Evolutionary conservation across 1,140 invertebrate genomes (phyloP).

Genomic region (Drosophila athabasca): DNA sequence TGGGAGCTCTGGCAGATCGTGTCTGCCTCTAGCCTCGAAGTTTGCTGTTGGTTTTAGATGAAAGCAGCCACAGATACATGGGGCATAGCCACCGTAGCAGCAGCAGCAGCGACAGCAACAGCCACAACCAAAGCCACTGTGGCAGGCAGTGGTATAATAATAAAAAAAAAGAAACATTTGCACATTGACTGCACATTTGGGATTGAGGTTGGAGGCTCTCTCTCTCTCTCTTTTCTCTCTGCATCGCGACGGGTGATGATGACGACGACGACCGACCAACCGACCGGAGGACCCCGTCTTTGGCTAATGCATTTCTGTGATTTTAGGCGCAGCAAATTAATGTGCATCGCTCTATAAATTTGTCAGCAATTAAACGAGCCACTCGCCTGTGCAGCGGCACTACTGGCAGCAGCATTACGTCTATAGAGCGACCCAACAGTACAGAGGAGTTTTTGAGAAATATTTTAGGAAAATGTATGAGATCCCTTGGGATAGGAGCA

Average conservation of each 20-base stretch:
- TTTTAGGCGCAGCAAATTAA: conserved; percentile 79
- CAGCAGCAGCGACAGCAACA: too few relatives aligned
- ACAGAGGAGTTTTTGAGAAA: too few relatives aligned
- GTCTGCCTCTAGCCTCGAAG: conserved; percentile 53
- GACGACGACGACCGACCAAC: conserved; percentile 23
- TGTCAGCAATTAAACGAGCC: conserved; percentile 80
- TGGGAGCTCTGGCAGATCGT: conserved; percentile 55
- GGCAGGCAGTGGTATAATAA: conserved; percentile 36
- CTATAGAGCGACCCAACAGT: too few relatives aligned
- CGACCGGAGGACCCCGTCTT: conserved; percentile 18
- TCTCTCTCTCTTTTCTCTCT: too few relatives aligned
- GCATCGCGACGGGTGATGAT: conserved; percentile 46
- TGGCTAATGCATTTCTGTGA: conserved; percentile 78
- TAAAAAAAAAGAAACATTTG: conserved; percentile 47
- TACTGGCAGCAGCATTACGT: background rate
- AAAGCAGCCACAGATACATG: conserved; percentile 39
- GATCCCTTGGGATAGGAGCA: too few relatives aligned
- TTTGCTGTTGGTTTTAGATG: conserved; percentile 61
- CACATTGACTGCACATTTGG: conserved; percentile 73
- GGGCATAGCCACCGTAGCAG: background rate
- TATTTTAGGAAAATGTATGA: too few relatives aligned
- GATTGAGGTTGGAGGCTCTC: conserved; percentile 61
- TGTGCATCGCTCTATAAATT: conserved; percentile 82
- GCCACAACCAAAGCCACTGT: too few relatives aligned
- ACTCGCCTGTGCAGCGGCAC: conserved; percentile 30